Conservation (phyloP, 2,797 vertebrate species). For the Pangasius sanitwongsei region DNA sequence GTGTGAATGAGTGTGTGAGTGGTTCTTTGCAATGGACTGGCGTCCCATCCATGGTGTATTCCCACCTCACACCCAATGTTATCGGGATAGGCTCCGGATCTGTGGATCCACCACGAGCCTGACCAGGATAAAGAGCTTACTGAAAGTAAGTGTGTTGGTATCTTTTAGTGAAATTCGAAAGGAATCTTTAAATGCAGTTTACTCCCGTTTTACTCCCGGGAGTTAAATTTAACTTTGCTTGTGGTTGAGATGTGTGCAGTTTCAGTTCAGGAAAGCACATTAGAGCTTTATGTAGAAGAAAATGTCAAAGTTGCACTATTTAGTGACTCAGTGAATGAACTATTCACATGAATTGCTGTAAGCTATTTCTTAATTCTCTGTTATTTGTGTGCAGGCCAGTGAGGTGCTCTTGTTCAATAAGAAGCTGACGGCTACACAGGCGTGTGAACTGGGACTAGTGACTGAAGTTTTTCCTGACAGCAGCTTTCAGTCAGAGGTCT, state of each 20-base stretch:
- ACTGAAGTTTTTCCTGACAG: slow-evolving; percentile 86
- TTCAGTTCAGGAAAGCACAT: background rate
- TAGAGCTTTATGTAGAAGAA: background rate
- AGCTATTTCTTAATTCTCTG: slow-evolving; percentile 36
- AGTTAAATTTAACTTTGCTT: background rate
- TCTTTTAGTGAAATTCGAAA: no score
- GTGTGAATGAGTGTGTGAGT: no score
- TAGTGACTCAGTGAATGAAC: background rate
- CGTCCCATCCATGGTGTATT: no score
- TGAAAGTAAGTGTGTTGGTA: no score
- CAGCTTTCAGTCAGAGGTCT: slow-evolving; percentile 87
- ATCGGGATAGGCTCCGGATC: no score
- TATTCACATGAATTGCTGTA: background rate
- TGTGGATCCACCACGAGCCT: no score
- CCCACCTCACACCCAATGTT: no score
- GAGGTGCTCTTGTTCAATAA: slow-evolving; percentile 21
- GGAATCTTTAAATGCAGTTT: background rate
- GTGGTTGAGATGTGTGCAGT: background rate
- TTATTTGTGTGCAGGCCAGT: background rate
- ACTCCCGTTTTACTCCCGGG: background rate
- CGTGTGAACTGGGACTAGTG: slow-evolving; percentile 56
- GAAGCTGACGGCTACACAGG: slow-evolving; percentile 9
- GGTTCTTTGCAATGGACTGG: no score
- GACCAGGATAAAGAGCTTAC: background rate
- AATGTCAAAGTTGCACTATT: background rate